phyloP scores from a whole-genome alignment of 1,140 invertebrate species.

The Matsumurasca onukii region DNA sequence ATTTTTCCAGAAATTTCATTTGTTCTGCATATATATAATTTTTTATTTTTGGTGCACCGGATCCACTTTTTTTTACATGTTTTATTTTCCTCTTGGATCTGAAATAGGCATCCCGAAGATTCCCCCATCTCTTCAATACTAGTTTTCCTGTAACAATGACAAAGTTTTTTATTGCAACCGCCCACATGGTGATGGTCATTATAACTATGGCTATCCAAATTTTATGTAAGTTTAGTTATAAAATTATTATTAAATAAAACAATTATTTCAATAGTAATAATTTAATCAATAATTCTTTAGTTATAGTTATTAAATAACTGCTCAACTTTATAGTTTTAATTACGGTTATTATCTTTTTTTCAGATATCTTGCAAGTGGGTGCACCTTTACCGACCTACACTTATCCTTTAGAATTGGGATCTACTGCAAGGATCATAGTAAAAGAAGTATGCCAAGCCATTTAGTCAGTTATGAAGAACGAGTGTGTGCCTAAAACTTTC shows the following conservation, averaged over 20 bases:
- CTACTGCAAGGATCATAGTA: conserved; percentile 27
- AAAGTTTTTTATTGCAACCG: no score
- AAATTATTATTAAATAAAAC: no score
- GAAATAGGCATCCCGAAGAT: conserved; percentile 35
- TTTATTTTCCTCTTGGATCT: conserved; percentile 34
- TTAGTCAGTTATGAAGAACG: conserved; percentile 35
- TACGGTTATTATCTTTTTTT: conserved; percentile 12
- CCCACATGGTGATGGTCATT: no score
- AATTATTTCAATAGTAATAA: no score
- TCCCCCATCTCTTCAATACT: conserved; percentile 37
- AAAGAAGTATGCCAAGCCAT: conserved; percentile 38
- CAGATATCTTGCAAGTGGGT: conserved; percentile 17
- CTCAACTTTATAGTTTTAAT: no score
- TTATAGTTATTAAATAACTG: no score
- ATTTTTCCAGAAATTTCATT: conserved; percentile 43
- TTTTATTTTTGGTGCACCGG: conserved; percentile 33
- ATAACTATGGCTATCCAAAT: no score
- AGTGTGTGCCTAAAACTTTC: conserved; percentile 9
- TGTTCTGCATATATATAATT: conserved; percentile 36
- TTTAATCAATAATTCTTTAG: no score
- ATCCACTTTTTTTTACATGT: conserved; percentile 32
- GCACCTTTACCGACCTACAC: conserved; percentile 31
- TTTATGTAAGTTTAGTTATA: no score
- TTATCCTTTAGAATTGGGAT: conserved; percentile 34
- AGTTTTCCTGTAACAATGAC: conserved; percentile 29